These are phyloP conservation scores for Okapia johnstoni DNA, from an alignment of 2,113 vertebrate species.

Conservation along the genomic window DNA sequence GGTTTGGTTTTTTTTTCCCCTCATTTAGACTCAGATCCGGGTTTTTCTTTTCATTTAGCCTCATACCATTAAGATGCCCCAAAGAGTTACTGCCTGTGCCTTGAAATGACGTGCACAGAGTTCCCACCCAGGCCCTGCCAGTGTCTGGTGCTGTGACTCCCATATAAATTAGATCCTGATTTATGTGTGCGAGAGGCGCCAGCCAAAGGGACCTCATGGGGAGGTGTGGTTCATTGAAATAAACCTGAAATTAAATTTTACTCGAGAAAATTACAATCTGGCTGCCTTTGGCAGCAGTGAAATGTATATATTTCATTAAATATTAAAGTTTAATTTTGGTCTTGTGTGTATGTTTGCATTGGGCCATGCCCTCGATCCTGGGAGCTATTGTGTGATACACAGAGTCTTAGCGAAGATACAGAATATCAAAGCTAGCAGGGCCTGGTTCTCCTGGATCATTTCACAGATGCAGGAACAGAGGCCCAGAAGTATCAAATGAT, in stretches of 20 bases:
- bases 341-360: conserved; percentile 67
- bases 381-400: background rate
- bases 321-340: conserved; percentile 90
- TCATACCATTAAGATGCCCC: conserved; percentile 70
- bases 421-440: background rate
- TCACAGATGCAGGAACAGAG: background rate
- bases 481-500: background rate
- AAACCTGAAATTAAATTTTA: conserved; percentile 89
- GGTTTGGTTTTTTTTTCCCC: background rate
- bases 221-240: conserved; percentile 81
- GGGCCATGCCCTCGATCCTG: conserved; percentile 24
- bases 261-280: conserved; percentile 83
- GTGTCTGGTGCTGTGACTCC: conserved; percentile 66
- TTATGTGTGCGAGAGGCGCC: conserved; percentile 79
- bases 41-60: conserved; percentile 68
- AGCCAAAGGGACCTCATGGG: conserved; percentile 77
- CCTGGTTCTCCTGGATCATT: background rate
- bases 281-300: conserved; percentile 86
- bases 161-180: conserved; percentile 82
- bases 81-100: conserved; percentile 73
- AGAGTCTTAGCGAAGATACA: background rate
- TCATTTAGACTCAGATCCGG: background rate
- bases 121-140: conserved; percentile 67
- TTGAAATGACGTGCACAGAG: conserved; percentile 52
- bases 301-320: conserved; percentile 90